phyloP scores from a whole-genome alignment of 2,888 invertebrate genomes.

The Napeogenes inachia region DNA sequence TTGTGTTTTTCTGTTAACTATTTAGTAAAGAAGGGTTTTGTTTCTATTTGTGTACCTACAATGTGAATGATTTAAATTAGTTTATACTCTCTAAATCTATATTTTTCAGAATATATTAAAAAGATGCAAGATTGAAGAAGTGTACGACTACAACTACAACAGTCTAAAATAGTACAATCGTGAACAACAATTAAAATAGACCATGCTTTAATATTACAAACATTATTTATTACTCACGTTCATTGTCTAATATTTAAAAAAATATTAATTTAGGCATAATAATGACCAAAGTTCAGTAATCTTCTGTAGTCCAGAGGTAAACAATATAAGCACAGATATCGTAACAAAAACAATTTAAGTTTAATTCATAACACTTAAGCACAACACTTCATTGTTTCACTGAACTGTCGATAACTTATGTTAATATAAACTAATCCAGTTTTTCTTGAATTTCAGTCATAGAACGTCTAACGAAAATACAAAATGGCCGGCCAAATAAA shows the following conservation, averaged over 20 bases:
- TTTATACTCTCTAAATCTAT: too few relatives aligned
- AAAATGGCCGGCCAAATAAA: constrained; percentile 67
- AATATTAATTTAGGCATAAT: constrained; percentile 7
- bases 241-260: constrained; percentile 28
- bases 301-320: constrained; percentile 13
- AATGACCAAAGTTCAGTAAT: not conserved
- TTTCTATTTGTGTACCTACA: constrained; percentile 6
- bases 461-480: constrained; percentile 50
- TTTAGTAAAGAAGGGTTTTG: constrained; percentile 2
- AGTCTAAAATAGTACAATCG: constrained; percentile 15
- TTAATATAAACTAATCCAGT: constrained; percentile 42
- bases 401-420: constrained; percentile 23
- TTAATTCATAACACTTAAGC: constrained; percentile 17
- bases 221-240: constrained; percentile 31
- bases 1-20: not conserved
- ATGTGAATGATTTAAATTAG: constrained; percentile 1
- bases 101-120: too few relatives aligned
- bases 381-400: constrained; percentile 27
- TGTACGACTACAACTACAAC: constrained; percentile 3
- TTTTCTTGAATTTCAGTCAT: constrained; percentile 56
- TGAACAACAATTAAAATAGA: constrained; percentile 23
- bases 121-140: constrained; percentile 6
- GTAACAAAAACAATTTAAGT: constrained; percentile 13
- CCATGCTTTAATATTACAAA: constrained; percentile 24
- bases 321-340: constrained; percentile 21